Percentiles rank a stretch among this genome's conserved stretches.
These are phyloP conservation scores for Phainopepla nitens DNA, from an alignment of 2,113 vertebrate species.

Conservation along the genomic window DNA sequence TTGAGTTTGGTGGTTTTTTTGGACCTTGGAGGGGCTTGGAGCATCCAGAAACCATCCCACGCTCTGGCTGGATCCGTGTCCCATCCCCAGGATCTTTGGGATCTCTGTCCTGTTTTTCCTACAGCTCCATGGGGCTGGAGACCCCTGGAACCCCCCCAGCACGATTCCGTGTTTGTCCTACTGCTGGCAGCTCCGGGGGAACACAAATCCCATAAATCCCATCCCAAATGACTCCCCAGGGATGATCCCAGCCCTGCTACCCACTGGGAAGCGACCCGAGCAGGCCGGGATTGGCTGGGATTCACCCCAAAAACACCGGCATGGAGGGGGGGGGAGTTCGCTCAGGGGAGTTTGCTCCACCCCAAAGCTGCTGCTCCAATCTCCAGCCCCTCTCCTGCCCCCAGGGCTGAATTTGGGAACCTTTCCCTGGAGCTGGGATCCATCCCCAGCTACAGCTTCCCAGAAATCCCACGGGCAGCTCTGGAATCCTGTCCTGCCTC, in stretches of 20 bases:
- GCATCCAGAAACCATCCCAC: background rate
- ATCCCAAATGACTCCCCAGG: background rate
- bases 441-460: background rate
- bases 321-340: background rate
- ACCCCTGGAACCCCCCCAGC: fast-evolving
- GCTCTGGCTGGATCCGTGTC: fast-evolving
- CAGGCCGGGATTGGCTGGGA: fast-evolving
- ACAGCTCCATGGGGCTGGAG: fast-evolving
- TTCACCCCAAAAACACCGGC: background rate
- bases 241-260: background rate
- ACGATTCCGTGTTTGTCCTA: fast-evolving
- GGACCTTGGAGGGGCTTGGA: background rate
- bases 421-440: background rate
- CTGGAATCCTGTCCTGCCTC: background rate
- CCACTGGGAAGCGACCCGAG: fast-evolving
- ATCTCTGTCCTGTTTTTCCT: background rate
- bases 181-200: background rate
- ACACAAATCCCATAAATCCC: background rate
- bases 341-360: background rate
- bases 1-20: background rate
- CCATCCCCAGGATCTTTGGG: background rate
- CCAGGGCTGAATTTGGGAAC: background rate
- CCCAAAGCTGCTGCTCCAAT: background rate
- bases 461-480: background rate
- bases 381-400: background rate